A percentile compares a stretch with the other conserved stretches of the same genome.
Conservation (phyloP, 2,888 invertebrate species). For the Nematopogon swammerdamellus region DNA sequence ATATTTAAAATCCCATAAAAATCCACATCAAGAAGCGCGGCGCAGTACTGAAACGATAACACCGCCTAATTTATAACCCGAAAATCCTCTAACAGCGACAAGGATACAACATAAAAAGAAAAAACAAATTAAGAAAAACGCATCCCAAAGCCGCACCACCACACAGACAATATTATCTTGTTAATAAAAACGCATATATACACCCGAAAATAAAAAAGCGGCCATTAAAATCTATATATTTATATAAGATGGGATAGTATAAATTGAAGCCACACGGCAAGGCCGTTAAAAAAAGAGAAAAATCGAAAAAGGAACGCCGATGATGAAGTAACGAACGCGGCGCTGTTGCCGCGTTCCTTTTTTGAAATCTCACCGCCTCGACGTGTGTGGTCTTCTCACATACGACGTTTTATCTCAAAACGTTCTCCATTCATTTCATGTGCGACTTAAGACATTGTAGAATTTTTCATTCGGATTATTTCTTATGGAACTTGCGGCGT, state of each 20-base stretch:
- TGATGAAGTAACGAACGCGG: not conserved
- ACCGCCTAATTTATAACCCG: not conserved
- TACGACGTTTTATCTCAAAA: not conserved
- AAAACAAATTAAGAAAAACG: not conserved
- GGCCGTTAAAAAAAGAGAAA: not conserved
- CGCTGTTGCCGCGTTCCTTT: not conserved
- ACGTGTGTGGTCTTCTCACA: not conserved
- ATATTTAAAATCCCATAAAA: not conserved
- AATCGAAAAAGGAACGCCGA: not conserved
- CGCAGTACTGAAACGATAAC: not conserved
- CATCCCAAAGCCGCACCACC: too few species aligned
- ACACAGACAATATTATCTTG: too few species aligned
- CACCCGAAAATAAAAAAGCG: slow-evolving; percentile 21
- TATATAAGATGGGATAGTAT: slow-evolving; percentile 26
- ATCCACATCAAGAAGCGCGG: not conserved
- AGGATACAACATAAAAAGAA: not conserved
- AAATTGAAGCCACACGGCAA: not conserved
- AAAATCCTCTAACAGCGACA: not conserved
- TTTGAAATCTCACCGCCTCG: not conserved
- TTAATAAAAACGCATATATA: not conserved
- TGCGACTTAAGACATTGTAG: not conserved
- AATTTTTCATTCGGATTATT: not conserved
- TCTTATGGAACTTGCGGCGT: not conserved
- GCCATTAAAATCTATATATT: slow-evolving; percentile 54
- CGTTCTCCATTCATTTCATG: not conserved